phyloP scores from a whole-genome alignment of 2,888 invertebrate genomes.

The Proisotoma minuta region DNA sequence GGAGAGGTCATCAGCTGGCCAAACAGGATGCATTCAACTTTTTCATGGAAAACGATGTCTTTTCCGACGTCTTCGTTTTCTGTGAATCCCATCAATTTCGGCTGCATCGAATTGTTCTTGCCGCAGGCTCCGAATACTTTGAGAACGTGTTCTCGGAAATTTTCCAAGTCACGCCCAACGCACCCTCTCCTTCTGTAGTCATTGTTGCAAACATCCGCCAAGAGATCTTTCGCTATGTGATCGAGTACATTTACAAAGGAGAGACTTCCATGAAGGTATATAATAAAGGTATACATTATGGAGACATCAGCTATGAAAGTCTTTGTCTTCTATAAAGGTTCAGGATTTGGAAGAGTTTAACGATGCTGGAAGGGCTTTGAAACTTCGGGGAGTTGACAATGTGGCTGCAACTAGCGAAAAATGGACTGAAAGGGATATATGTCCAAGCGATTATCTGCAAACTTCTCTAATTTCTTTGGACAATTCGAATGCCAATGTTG shows the following conservation, averaged over 20 bases:
- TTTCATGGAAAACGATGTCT: slow-evolving; percentile 17
- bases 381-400: slow-evolving; percentile 12
- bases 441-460: neutral
- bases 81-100: slow-evolving; percentile 19
- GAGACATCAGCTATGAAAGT: too few relatives aligned
- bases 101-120: slow-evolving; percentile 26
- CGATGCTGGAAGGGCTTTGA: slow-evolving; percentile 16
- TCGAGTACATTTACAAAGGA: slow-evolving; percentile 34
- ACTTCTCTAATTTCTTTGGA: too few relatives aligned
- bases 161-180: neutral
- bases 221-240: slow-evolving; percentile 12
- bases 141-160: slow-evolving; percentile 21
- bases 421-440: neutral
- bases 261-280: too few relatives aligned
- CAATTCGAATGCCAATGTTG: too few relatives aligned
- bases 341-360: slow-evolving; percentile 24
- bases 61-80: slow-evolving; percentile 20
- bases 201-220: slow-evolving; percentile 22
- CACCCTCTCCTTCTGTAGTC: slow-evolving; percentile 13
- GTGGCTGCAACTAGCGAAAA: neutral
- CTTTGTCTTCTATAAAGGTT: slow-evolving; percentile 14
- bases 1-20: neutral
- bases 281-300: too few relatives aligned
- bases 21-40: neutral
- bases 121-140: slow-evolving; percentile 25